phyloP scores from a whole-genome alignment of 1,140 invertebrate species.

The Octopus sinensis region DNA sequence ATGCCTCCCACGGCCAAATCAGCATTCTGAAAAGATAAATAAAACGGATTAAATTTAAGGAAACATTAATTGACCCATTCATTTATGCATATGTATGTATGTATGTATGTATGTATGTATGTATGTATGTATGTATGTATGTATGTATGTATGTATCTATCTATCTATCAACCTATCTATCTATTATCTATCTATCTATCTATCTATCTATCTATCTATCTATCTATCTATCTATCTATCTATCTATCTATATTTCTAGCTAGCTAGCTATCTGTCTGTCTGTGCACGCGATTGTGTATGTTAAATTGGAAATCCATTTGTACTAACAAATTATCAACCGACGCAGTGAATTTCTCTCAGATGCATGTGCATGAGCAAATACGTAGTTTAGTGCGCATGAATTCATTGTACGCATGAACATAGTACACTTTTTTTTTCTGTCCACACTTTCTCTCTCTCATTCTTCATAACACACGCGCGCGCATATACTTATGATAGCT shows the following conservation, averaged over 20 bases:
- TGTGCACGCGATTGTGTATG: not conserved
- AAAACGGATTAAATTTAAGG: not conserved
- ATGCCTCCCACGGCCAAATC: conserved; percentile 55
- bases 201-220: not conserved
- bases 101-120: conserved; percentile 20
- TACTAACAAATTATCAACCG: not conserved
- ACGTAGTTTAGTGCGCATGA: not conserved
- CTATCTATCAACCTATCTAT: not conserved
- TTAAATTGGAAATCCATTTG: not conserved
- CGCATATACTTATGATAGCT: too few relatives aligned
- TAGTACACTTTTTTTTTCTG: too few relatives aligned
- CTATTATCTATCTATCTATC: not conserved
- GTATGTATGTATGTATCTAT: conserved; percentile 20
- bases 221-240: not conserved
- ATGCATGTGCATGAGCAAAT: not conserved
- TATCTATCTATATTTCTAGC: not conserved
- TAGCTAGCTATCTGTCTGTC: not conserved
- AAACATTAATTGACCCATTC: not conserved
- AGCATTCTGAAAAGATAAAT: conserved; percentile 43
- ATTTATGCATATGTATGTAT: not conserved
- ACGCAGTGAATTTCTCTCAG: too few relatives aligned
- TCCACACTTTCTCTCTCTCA: too few relatives aligned
- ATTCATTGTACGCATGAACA: too few relatives aligned
- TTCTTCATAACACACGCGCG: too few relatives aligned
- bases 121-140: conserved; percentile 21